These are phyloP conservation scores for Gallinago stenura DNA, from an alignment of 2,797 vertebrate species.

Conservation along the genomic window DNA sequence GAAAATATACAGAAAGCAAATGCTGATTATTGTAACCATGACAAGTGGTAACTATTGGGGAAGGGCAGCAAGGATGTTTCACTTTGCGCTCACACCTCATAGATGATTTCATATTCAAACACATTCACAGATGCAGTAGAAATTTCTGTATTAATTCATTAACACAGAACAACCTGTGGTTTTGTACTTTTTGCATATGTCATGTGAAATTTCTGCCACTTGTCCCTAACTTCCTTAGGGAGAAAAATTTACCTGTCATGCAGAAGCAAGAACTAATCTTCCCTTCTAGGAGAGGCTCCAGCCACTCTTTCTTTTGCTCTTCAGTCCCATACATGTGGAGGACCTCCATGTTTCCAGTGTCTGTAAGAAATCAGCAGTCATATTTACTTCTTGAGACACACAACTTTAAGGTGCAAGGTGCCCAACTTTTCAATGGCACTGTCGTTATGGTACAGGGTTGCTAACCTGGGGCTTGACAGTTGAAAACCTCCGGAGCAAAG, in stretches of 20 bases:
- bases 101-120: background rate
- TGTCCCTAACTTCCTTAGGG: background rate
- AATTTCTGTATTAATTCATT: background rate
- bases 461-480: constrained; percentile 95
- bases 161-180: background rate
- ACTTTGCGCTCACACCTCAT: background rate
- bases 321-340: constrained; percentile 92
- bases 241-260: constrained; percentile 89
- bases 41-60: background rate
- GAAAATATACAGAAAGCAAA: background rate
- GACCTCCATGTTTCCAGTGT: constrained; percentile 96
- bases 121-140: background rate
- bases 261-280: constrained; percentile 94
- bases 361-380: constrained; percentile 71
- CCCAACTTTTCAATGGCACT: background rate
- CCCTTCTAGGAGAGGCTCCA: constrained; percentile 91
- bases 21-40: background rate
- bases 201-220: background rate
- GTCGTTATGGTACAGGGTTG: background rate
- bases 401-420: background rate
- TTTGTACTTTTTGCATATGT: background rate
- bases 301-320: constrained; percentile 90
- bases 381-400: background rate
- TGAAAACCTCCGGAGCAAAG: constrained; percentile 91
- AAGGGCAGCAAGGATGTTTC: background rate